Percentiles rank a stretch among this genome's conserved stretches.
Evolutionary conservation across 1,140 invertebrate species (phyloP).

Genomic region (Manduca sexta): DNA sequence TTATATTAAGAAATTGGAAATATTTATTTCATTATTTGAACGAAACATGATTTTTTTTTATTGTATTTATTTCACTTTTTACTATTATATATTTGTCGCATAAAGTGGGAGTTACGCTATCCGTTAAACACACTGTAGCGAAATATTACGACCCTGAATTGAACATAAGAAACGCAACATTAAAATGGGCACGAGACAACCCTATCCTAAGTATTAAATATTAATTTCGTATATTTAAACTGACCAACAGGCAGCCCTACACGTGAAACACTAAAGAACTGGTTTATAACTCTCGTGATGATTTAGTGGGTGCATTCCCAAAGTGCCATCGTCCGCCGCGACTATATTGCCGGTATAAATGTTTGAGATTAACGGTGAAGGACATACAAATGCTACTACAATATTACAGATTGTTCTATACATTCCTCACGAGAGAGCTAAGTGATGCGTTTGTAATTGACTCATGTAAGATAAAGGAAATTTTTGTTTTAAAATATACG

Average conservation of each 20-base stretch:
- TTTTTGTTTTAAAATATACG: too few species aligned
- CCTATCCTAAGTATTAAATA: background rate
- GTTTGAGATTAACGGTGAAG: constrained; percentile 23
- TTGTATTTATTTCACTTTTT: too few species aligned
- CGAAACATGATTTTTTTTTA: background rate
- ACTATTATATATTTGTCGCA: too few species aligned
- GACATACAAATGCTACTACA: constrained; percentile 13
- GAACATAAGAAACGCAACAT: background rate
- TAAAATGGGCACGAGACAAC: background rate
- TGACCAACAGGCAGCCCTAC: constrained; percentile 10
- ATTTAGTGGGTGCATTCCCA: constrained; percentile 60
- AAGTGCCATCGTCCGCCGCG: constrained; percentile 24
- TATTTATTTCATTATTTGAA: background rate
- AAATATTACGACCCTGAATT: background rate
- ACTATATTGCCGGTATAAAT: constrained; percentile 23
- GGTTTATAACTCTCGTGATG: constrained; percentile 50
- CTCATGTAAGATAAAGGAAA: too few species aligned
- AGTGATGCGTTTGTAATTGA: too few species aligned
- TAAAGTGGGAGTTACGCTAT: too few species aligned
- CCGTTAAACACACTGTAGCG: too few species aligned
- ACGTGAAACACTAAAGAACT: constrained; percentile 46
- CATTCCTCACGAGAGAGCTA: too few species aligned
- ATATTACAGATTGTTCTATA: too few species aligned
- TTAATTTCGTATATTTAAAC: too few species aligned
- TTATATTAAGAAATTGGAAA: background rate